Percentiles rank a stretch among this genome's conserved stretches.
Conservation (phyloP, 2,113 vertebrate genomes). For the Lanius collurio region DNA sequence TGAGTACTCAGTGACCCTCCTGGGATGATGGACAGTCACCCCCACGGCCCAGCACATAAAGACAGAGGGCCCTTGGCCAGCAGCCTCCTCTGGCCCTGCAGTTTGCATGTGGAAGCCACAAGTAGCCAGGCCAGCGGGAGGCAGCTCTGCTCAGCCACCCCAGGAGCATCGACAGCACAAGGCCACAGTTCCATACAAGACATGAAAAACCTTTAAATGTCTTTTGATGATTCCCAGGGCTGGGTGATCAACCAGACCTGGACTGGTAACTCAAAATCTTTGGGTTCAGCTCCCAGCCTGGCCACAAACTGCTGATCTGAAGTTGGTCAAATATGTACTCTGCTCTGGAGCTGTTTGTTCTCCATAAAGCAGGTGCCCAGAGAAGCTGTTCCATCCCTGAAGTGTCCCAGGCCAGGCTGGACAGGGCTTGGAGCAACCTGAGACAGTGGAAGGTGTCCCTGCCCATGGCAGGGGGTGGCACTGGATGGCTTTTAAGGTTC, state of each 20-base stretch:
- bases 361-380: not conserved
- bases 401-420: rapidly evolving
- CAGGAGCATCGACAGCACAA: rapidly evolving
- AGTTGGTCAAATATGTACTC: rapidly evolving
- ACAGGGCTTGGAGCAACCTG: rapidly evolving
- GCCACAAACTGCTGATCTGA: not conserved
- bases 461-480: not conserved
- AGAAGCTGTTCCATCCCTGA: not conserved
- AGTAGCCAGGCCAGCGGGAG: not conserved
- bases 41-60: rapidly evolving
- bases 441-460: not conserved
- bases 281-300: not conserved
- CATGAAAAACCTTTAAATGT: rapidly evolving
- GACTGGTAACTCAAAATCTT: not conserved
- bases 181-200: rapidly evolving
- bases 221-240: not conserved
- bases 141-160: not conserved
- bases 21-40: rapidly evolving
- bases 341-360: not conserved
- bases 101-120: rapidly evolving
- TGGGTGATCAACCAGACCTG: not conserved
- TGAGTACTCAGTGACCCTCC: rapidly evolving
- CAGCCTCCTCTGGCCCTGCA: not conserved
- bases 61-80: rapidly evolving
- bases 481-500: not conserved